Base-by-base conservation (phyloP, 2,888 invertebrate genomes). In the Serrognathus titanus region DNA sequence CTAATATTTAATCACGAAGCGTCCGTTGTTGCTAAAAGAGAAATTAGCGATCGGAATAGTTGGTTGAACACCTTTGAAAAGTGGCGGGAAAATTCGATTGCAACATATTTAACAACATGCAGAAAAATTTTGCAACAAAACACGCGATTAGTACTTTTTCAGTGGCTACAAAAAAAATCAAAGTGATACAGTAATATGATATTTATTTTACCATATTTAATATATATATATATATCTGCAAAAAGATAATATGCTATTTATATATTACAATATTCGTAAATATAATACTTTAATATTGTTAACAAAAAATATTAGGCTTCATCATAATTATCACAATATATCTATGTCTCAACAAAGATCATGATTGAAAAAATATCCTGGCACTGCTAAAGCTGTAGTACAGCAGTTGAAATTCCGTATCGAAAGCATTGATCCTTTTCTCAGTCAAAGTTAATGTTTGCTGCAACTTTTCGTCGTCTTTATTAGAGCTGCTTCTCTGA, bases 321-420 rank as follows among this genome's bases (percentile, higher is more conserved):
- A 4, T 43, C 20, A 4, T 43, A 16, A 43, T 43, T 43, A 43
- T 43, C 43, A 43, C 43, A 43, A 43, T 43, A 16, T 20, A 43
- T 43, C 43, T 43, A 20, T 16, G 7, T 20, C 43, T 43, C 9
- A 10, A 43, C 20, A 43, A 43, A 16, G 24, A 10, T 43, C 57
- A 72, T 20, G 63, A 66, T 60, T 76, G 72, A 60, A 98, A 98
- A 80, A 98, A 97, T 74, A 97, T 94, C 75, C 94, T 85, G 5
- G 97, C 96, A 76, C 97, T 97, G 65, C 91, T 94, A 53, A 97
- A 82, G 69, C 92, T 95, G 75, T 92, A 97, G 76, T 91, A 91
- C 2, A 98, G 80, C 61, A 97, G 80, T 73, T 92, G 89, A 77
- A 92, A 97, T 79, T 98, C 97, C 81, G 81, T 80, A 71, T 85